Evolutionary conservation across 2,888 invertebrate species (phyloP), one percentile per base, ranked within the genome.

Genomic region (Ectemnius lituratus): DNA sequence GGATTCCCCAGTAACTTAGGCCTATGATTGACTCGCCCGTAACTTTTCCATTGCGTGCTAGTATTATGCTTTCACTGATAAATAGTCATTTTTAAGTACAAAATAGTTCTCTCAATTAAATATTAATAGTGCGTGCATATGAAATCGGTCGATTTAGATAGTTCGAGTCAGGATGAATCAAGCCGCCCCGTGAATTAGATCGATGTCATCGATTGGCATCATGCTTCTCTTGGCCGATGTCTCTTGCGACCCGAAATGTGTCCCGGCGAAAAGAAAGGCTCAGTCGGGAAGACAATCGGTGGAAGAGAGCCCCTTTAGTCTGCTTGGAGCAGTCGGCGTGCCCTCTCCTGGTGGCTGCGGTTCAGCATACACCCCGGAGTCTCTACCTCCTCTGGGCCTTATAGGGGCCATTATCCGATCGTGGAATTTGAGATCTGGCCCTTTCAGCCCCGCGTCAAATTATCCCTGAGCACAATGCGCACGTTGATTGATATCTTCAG

Each of bases 401-500:
- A 78, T 76, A 80, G 82, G 75, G 85, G 79, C 86, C 86, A 88
- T 88, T 87, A 88, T 86, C 84, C 87, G 87, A 86, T 87, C 85
- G 84, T 87, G 87, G 89, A 88, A 88, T 88, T 89, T 86, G 87
- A 88, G 87, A 87, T 88, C 84, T 85, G 86, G 84, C 86, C 85
- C 87, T 88, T 88, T 89, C 88, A 88, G 80, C 85, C 86, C 86
- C 87, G 88, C 87, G 89, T 89, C 89, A 89, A 89, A 89, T 89
- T 89, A 89, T 89, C 89, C 88, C 82, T 67, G 85, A 80, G 88
- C 85, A 89, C 89, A 89, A 89, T 89, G 88, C 82, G 87, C 87
- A 84, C 85, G 88, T 89, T 89, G 89, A 89, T 89, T 89, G 88
- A 89, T 89, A 89, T 89, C 89, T 89, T 88, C 86, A 87, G 89